Evolutionary conservation across 1,140 invertebrate species (phyloP).

Genomic region (Drosophila seguyi): DNA sequence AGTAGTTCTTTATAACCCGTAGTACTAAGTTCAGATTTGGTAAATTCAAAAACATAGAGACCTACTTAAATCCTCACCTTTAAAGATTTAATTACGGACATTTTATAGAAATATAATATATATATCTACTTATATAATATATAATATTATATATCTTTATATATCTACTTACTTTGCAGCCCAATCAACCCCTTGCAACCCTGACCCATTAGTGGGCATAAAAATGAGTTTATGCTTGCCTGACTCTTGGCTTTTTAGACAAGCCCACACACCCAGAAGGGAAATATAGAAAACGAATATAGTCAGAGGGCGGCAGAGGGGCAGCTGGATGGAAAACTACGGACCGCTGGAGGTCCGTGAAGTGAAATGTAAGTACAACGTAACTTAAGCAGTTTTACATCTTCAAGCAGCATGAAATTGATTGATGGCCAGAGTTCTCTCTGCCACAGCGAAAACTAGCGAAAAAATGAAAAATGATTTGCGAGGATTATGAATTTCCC

Average conservation of each 20-base stretch:
- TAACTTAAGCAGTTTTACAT: slow-evolving; percentile 82
- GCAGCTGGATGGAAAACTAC: slow-evolving; percentile 33
- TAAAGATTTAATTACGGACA: no score
- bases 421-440: slow-evolving; percentile 68
- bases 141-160: background rate
- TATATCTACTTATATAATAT: no score
- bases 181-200: slow-evolving; percentile 17
- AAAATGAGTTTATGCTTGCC: slow-evolving; percentile 69
- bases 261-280: slow-evolving; percentile 33
- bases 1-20: background rate
- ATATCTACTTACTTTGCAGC: no score
- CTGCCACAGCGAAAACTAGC: slow-evolving; percentile 39
- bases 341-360: slow-evolving; percentile 45
- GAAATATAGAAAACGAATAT: slow-evolving; percentile 42
- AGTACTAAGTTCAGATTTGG: no score
- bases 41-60: background rate
- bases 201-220: slow-evolving; percentile 40
- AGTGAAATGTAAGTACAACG: slow-evolving; percentile 82
- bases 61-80: no score
- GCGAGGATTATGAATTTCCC: slow-evolving; percentile 68
- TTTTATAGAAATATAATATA: no score
- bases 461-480: slow-evolving; percentile 79
- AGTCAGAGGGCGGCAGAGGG: slow-evolving; percentile 4
- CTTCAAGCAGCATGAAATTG: slow-evolving; percentile 82
- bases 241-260: slow-evolving; percentile 62